Percentiles rank a stretch among this genome's conserved stretches.
These are phyloP conservation scores for Alca torda DNA, from an alignment of 2,797 vertebrate species.

Conservation along the genomic window DNA sequence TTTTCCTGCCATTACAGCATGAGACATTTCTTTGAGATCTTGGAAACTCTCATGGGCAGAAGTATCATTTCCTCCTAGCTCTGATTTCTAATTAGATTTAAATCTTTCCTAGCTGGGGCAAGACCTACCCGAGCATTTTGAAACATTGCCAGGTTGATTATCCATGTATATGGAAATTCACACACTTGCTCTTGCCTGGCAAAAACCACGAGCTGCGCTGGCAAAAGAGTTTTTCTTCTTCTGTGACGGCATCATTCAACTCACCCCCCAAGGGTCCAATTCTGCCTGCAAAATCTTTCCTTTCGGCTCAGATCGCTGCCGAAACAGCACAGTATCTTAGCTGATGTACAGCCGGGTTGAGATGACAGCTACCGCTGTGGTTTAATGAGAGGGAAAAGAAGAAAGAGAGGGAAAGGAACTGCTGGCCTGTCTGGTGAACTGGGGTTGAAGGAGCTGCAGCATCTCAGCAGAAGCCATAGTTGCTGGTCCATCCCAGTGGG, in stretches of 20 bases:
- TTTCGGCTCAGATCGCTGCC: not conserved
- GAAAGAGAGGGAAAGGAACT: not conserved
- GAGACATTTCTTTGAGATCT: not conserved
- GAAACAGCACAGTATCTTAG: not conserved
- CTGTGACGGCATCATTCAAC: not conserved
- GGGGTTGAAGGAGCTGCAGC: not conserved
- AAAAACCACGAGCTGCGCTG: not conserved
- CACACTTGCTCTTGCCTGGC: not conserved
- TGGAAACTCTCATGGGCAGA: constrained; percentile 10
- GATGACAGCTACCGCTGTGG: not conserved
- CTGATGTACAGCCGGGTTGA: not conserved
- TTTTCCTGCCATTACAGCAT: not conserved
- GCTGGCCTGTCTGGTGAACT: not conserved
- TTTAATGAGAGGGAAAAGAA: not conserved
- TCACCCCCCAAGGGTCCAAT: not conserved
- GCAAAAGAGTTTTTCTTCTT: not conserved
- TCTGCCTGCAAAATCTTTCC: not conserved
- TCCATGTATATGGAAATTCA: not conserved
- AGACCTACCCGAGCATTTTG: not conserved
- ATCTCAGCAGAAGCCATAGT: not conserved
- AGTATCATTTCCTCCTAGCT: not conserved
- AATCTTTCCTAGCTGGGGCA: not conserved
- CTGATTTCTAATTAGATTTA: constrained; percentile 20
- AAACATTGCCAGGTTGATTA: not conserved
- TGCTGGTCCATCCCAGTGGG: not conserved